These are phyloP conservation scores for Clarias magur DNA, from an alignment of 2,113 vertebrate species.

Conservation along the genomic window DNA sequence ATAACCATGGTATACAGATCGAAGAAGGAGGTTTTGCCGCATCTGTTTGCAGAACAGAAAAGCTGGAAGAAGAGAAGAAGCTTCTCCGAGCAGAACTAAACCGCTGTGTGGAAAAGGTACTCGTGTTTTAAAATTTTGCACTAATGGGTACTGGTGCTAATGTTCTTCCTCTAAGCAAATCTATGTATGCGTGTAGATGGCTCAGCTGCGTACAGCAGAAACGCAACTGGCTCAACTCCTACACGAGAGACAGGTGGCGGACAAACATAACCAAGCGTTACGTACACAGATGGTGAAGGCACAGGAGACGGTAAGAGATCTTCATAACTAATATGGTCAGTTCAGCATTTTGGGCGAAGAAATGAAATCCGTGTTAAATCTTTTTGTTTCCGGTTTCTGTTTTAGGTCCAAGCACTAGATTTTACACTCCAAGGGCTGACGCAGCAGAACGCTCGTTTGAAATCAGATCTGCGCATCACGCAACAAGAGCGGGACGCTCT, in stretches of 20 bases:
- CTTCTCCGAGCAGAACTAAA: slow-evolving; percentile 75
- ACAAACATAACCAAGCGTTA: slow-evolving; percentile 74
- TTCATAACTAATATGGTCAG: neutral
- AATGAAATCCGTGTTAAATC: neutral
- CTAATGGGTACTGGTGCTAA: neutral
- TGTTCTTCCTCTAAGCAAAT: neutral
- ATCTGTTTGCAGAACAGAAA: slow-evolving; percentile 65
- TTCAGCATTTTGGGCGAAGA: neutral
- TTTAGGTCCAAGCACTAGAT: slow-evolving; percentile 77
- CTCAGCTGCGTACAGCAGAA: slow-evolving; percentile 74
- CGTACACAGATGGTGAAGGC: slow-evolving; percentile 73
- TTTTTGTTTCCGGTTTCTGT: neutral
- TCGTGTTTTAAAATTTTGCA: neutral
- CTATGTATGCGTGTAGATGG: slow-evolving; percentile 65
- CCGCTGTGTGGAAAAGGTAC: slow-evolving; percentile 76
- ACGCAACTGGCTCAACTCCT: slow-evolving; percentile 69
- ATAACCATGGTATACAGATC: slow-evolving; percentile 10
- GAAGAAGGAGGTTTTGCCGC: slow-evolving; percentile 26
- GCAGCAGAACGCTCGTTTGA: slow-evolving; percentile 76
- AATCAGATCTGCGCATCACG: slow-evolving; percentile 73
- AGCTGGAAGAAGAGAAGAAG: slow-evolving; percentile 77
- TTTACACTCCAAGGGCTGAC: slow-evolving; percentile 76
- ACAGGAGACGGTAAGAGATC: slow-evolving; percentile 77
- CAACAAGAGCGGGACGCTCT: slow-evolving; percentile 86
- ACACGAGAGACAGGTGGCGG: slow-evolving; percentile 75